Evolutionary conservation across 2,888 invertebrate genomes (phyloP).

Genomic region (Colletes collaris): DNA sequence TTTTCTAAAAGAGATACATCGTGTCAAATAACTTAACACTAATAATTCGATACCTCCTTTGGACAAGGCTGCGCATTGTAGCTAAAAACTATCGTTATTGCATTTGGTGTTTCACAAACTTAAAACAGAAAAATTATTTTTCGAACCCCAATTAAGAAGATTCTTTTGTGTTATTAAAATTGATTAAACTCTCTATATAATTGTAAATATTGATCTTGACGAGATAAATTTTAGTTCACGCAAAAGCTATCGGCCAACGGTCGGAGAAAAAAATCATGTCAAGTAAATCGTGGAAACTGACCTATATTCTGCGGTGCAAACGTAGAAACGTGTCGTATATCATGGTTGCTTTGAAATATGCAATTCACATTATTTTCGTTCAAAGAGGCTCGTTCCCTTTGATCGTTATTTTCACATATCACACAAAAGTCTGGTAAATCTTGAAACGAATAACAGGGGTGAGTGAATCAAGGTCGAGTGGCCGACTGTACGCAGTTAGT

Average conservation of each 20-base stretch:
- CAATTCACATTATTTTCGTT: constrained; percentile 20
- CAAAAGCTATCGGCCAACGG: neutral
- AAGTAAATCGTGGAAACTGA: constrained; percentile 34
- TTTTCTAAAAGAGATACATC: too few relatives aligned
- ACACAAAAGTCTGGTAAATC: constrained; percentile 15
- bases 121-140: too few relatives aligned
- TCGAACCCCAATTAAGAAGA: too few relatives aligned
- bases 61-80: too few relatives aligned
- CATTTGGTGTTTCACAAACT: too few relatives aligned
- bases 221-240: constrained; percentile 17
- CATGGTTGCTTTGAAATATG: constrained; percentile 18
- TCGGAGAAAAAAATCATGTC: constrained; percentile 7
- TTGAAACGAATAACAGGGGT: constrained; percentile 3
- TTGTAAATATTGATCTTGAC: neutral
- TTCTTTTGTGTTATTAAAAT: too few relatives aligned
- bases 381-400: constrained; percentile 34
- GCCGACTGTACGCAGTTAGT: neutral
- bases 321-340: constrained; percentile 31
- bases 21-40: too few relatives aligned
- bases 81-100: too few relatives aligned
- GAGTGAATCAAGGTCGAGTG: constrained; percentile 7
- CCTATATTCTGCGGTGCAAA: constrained; percentile 4
- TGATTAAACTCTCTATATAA: neutral
- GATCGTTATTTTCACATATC: constrained; percentile 8
- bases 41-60: too few relatives aligned